These are phyloP conservation scores for Nothobranchius kuhntae DNA, from an alignment of 2,113 vertebrate species.

Conservation along the genomic window DNA sequence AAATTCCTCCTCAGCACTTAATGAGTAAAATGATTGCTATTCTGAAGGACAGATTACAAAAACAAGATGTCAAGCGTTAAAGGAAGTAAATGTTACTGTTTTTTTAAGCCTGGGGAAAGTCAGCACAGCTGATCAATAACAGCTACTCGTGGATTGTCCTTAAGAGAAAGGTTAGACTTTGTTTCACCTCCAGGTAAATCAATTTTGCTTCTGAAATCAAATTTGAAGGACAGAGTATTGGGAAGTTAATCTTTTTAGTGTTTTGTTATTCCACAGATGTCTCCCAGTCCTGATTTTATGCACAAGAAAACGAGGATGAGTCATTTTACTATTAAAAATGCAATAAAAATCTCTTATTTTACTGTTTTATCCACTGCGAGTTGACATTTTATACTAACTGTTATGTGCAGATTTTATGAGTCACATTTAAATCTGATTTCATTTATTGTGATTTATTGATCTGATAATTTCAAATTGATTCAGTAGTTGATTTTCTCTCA, in stretches of 20 bases:
- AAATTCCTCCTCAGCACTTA: neutral
- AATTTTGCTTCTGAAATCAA: conserved; percentile 4
- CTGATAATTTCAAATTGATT: too few species aligned
- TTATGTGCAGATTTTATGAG: too few species aligned
- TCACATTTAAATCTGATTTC: too few species aligned
- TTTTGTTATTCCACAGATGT: neutral
- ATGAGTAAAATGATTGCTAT: neutral
- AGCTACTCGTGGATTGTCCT: conserved; percentile 12
- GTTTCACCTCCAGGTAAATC: neutral
- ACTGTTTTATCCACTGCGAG: neutral
- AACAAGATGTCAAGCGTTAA: conserved; percentile 1
- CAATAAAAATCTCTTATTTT: neutral
- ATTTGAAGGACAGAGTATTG: neutral
- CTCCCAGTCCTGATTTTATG: neutral
- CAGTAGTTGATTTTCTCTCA: too few species aligned
- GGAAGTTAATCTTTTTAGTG: neutral
- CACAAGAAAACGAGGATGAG: neutral
- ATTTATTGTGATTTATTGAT: too few species aligned
- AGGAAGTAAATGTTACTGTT: neutral
- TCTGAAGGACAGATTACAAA: conserved; percentile 11
- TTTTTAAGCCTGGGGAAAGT: conserved; percentile 6
- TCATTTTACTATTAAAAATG: too few species aligned
- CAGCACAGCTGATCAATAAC: neutral
- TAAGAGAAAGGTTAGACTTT: conserved; percentile 3
- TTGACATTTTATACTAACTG: too few species aligned